Conservation (phyloP, 64 coral and sea anemone species). For the Astreopora myriophthalma region DNA sequence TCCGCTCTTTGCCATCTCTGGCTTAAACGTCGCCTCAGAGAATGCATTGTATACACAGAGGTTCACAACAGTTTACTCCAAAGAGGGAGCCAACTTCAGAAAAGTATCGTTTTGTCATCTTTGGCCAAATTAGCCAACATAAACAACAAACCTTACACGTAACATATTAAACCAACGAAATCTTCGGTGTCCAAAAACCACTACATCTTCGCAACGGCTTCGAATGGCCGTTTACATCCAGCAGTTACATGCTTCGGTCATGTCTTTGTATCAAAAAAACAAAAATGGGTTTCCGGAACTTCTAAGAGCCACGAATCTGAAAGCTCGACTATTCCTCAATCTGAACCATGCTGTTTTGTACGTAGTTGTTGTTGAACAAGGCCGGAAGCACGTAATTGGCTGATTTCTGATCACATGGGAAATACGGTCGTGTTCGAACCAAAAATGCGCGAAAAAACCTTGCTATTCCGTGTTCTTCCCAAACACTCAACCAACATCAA, state of each 20-base stretch:
- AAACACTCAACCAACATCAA: conserved; percentile 5
- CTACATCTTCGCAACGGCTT: not conserved
- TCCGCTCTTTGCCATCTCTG: conserved; percentile 36
- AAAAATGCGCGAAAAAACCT: conserved; percentile 35
- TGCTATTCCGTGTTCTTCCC: not conserved
- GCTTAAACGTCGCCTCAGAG: conserved; percentile 40
- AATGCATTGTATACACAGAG: conserved; percentile 7
- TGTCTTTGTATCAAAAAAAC: not conserved
- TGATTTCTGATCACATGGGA: conserved; percentile 32
- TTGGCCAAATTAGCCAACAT: conserved; percentile 5
- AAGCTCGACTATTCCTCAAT: not conserved
- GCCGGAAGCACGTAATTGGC: conserved; percentile 14
- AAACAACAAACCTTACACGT: conserved; percentile 22
- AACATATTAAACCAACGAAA: conserved; percentile 6
- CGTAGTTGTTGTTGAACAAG: conserved; percentile 17
- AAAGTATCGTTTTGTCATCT: not conserved
- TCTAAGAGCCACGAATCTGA: not conserved
- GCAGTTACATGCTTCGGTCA: not conserved
- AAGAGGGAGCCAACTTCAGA: conserved; percentile 2
- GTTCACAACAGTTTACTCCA: not conserved
- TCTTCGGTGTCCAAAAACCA: not conserved
- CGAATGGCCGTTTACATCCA: not conserved
- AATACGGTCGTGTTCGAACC: not conserved
- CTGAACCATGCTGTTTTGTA: conserved; percentile 36
- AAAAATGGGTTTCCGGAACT: not conserved